Conservation (phyloP, 2,113 vertebrate species). For the Tychaedon coryphoeus region DNA sequence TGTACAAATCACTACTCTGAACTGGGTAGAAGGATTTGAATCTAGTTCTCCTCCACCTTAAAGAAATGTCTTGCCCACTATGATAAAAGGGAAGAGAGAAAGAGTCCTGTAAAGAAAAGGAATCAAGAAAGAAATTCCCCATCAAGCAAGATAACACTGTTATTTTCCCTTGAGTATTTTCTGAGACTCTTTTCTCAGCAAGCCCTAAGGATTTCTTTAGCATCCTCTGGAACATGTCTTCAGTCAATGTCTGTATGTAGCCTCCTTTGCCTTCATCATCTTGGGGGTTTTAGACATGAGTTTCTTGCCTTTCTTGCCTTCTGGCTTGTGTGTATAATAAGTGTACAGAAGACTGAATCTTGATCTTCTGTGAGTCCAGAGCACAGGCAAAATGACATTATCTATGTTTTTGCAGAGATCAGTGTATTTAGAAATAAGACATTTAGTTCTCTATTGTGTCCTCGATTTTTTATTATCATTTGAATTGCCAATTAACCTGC, state of each 20-base stretch:
- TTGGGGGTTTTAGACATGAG: neutral
- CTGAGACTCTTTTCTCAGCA: neutral
- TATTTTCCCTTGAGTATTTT: neutral
- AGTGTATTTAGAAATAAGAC: neutral
- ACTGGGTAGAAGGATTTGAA: neutral
- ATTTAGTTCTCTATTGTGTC: neutral
- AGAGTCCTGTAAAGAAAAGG: neutral
- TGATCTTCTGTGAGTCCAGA: neutral
- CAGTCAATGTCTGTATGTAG: neutral
- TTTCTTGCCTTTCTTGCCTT: neutral
- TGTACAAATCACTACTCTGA: neutral
- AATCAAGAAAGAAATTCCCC: neutral
- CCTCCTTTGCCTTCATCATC: neutral
- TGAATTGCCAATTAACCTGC: neutral
- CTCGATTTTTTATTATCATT: neutral
- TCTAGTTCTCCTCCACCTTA: neutral
- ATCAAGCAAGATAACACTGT: neutral
- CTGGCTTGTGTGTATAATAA: neutral
- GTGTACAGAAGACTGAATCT: neutral
- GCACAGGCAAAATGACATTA: neutral
- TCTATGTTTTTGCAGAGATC: neutral
- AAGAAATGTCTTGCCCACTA: neutral
- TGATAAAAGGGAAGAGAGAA: neutral
- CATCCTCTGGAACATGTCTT: neutral
- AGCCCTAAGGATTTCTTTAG: neutral